Evolutionary conservation across 2,113 vertebrate genomes (phyloP).

Genomic region (Leptosomus discolor): DNA sequence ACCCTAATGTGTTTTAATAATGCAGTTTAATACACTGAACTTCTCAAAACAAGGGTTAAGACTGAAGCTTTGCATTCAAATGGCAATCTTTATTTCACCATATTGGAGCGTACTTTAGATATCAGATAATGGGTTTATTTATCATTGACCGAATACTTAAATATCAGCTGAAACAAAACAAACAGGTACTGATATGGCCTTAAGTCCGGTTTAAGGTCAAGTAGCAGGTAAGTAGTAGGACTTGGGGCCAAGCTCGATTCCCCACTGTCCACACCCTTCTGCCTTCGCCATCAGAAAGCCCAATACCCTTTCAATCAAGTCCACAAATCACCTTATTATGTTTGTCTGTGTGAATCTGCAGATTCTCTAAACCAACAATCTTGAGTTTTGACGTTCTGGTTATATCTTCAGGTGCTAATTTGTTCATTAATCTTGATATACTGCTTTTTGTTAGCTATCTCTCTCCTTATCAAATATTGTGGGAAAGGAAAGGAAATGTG

Average conservation of each 20-base stretch:
- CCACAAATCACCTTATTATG: neutral
- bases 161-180: neutral
- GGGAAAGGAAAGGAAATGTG: neutral
- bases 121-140: neutral
- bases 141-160: neutral
- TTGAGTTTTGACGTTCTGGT: neutral
- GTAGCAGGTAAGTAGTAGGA: neutral
- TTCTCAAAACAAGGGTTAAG: neutral
- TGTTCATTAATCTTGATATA: neutral
- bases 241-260: neutral
- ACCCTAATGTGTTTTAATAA: neutral
- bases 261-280: neutral
- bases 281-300: neutral
- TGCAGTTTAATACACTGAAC: neutral
- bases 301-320: neutral
- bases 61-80: neutral
- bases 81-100: neutral
- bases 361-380: neutral
- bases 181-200: neutral
- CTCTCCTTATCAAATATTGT: neutral
- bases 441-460: neutral
- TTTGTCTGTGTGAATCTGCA: rapidly evolving
- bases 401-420: neutral
- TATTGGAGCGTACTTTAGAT: neutral
- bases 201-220: neutral